A percentile compares a stretch with the other conserved stretches of the same genome.
phyloP scores from a whole-genome alignment of 2,888 invertebrate species.

The Herminia tarsipennalis region DNA sequence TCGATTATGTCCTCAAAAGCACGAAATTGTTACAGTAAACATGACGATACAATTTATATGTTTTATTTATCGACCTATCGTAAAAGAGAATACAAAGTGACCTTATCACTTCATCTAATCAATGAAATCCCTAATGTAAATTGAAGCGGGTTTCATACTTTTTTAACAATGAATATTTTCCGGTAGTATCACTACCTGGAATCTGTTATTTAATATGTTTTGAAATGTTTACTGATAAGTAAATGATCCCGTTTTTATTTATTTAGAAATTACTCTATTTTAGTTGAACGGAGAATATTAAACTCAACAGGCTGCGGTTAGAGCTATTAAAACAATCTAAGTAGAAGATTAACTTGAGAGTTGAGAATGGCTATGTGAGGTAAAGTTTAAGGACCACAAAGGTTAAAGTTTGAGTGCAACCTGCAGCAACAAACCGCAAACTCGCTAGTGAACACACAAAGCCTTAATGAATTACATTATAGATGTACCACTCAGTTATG shows the following conservation, averaged over 20 bases:
- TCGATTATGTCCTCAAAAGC: slow-evolving; percentile 29
- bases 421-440: slow-evolving; percentile 58
- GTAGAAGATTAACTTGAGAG: slow-evolving; percentile 60
- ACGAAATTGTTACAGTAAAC: slow-evolving; percentile 23
- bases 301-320: slow-evolving; percentile 52
- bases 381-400: slow-evolving; percentile 66
- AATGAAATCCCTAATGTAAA: slow-evolving; percentile 36
- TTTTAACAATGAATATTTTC: slow-evolving; percentile 24
- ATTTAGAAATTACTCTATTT: slow-evolving; percentile 17
- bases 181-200: slow-evolving; percentile 12
- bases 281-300: slow-evolving; percentile 38
- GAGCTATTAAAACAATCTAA: slow-evolving; percentile 54
- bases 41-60: slow-evolving; percentile 14
- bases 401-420: slow-evolving; percentile 63
- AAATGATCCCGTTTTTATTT: slow-evolving; percentile 26
- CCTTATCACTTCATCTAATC: slow-evolving; percentile 44
- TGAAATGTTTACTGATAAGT: slow-evolving; percentile 38
- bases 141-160: slow-evolving; percentile 17
- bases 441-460: slow-evolving; percentile 53
- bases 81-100: slow-evolving; percentile 23
- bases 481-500: slow-evolving; percentile 32
- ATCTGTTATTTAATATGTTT: slow-evolving; percentile 13
- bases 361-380: slow-evolving; percentile 53
- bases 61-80: slow-evolving; percentile 22
- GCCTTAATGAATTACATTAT: slow-evolving; percentile 57